phyloP scores from a whole-genome alignment of 35 echinoderm and acorn worm genomes.

The Stichopus chloronotus region DNA sequence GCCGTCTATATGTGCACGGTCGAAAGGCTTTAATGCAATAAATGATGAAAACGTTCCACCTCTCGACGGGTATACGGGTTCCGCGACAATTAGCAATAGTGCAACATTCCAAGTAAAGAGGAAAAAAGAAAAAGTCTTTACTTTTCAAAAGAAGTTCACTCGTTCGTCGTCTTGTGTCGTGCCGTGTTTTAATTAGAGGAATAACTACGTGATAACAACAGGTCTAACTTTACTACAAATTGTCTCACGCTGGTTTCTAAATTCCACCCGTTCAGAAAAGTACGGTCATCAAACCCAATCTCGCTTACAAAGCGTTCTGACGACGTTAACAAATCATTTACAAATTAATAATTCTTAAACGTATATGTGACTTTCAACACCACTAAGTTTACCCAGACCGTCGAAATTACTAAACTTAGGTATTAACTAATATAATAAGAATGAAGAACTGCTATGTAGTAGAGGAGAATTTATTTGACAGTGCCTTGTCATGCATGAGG shows the following conservation, averaged over 20 bases:
- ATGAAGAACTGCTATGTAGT: no score
- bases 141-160: background rate
- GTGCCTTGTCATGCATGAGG: no score
- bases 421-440: no score
- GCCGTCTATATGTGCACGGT: background rate
- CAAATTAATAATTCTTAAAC: no score
- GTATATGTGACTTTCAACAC: no score
- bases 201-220: background rate
- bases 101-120: constrained; percentile 22
- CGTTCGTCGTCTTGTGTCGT: background rate
- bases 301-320: no score
- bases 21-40: constrained; percentile 20
- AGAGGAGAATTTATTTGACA: no score
- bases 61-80: constrained; percentile 29
- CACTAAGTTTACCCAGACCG: no score
- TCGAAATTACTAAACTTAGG: no score
- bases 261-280: background rate
- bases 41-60: background rate
- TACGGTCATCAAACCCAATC: background rate
- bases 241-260: background rate
- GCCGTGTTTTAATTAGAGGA: constrained; percentile 6
- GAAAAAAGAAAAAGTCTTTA: background rate
- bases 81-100: constrained; percentile 32
- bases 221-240: background rate
- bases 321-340: no score